Evolutionary conservation across 2,888 invertebrate genomes (phyloP).

Genomic region (Chaetogeoica ovagalla): DNA sequence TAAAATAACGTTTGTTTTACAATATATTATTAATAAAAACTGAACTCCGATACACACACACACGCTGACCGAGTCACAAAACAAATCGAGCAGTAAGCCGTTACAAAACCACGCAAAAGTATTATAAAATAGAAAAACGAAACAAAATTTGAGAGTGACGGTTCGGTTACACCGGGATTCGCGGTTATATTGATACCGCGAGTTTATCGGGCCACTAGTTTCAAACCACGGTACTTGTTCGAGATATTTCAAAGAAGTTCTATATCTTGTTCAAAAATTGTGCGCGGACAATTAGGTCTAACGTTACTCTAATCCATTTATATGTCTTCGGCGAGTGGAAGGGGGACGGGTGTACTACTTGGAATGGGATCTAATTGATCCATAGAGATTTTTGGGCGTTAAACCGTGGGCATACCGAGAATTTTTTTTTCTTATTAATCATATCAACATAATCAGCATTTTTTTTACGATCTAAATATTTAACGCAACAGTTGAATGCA

Average conservation of each 20-base stretch:
- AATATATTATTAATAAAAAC: too few species aligned
- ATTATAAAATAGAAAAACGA: neutral
- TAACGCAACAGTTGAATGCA: neutral
- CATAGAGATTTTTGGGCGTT: constrained; percentile 9
- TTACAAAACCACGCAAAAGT: too few species aligned
- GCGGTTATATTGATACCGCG: too few species aligned
- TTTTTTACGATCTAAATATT: too few species aligned
- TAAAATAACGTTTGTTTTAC: neutral
- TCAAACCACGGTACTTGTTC: neutral
- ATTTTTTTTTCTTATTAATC: neutral
- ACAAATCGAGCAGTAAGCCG: too few species aligned
- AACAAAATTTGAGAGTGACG: neutral
- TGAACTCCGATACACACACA: too few species aligned
- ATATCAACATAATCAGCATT: neutral
- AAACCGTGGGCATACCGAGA: neutral
- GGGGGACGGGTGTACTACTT: constrained; percentile 1
- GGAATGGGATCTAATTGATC: neutral
- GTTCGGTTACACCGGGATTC: neutral
- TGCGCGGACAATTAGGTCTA: too few species aligned
- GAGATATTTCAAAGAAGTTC: neutral
- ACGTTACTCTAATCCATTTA: too few species aligned
- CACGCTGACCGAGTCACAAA: too few species aligned
- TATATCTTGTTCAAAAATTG: too few species aligned
- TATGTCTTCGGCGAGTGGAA: too few species aligned
- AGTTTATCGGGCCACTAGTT: too few species aligned